Conservation (phyloP, 1,140 invertebrate species). For the Watersipora subatra region DNA sequence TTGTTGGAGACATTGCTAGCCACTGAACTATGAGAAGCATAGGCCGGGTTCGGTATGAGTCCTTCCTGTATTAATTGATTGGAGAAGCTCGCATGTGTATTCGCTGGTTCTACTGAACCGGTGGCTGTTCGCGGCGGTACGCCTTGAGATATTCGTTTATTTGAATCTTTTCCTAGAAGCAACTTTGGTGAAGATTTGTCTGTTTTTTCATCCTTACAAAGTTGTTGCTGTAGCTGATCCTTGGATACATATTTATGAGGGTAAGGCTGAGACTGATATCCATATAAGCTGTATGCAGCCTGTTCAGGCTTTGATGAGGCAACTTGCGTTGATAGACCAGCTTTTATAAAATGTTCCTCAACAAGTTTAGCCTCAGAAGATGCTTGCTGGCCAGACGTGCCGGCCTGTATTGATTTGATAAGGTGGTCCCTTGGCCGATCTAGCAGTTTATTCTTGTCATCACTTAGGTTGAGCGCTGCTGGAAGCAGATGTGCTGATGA, state of each 20-base stretch:
- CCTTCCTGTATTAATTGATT: conserved; percentile 41
- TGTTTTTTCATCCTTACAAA: background rate
- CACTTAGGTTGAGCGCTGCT: too few relatives aligned
- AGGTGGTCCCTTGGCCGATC: background rate
- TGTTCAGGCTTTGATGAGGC: background rate
- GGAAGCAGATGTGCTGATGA: too few relatives aligned
- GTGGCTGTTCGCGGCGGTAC: background rate
- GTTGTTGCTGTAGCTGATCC: conserved; percentile 32
- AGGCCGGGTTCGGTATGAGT: conserved; percentile 40
- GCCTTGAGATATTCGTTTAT: background rate
- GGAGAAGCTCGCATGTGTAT: conserved; percentile 19
- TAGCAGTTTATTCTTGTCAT: too few relatives aligned
- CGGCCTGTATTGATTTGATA: background rate
- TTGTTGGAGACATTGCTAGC: background rate
- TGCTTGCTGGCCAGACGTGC: background rate
- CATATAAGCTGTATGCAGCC: conserved; percentile 49
- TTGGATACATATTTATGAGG: conserved; percentile 46
- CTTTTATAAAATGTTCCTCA: background rate
- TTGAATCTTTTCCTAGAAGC: background rate
- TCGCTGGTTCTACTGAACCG: too few relatives aligned
- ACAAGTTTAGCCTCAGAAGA: background rate
- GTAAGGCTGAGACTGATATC: conserved; percentile 47
- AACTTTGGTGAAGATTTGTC: background rate
- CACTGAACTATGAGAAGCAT: conserved; percentile 20
- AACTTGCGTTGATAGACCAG: background rate